Base-by-base conservation (phyloP, 2,113 vertebrate species). In the Grallaria varia region DNA sequence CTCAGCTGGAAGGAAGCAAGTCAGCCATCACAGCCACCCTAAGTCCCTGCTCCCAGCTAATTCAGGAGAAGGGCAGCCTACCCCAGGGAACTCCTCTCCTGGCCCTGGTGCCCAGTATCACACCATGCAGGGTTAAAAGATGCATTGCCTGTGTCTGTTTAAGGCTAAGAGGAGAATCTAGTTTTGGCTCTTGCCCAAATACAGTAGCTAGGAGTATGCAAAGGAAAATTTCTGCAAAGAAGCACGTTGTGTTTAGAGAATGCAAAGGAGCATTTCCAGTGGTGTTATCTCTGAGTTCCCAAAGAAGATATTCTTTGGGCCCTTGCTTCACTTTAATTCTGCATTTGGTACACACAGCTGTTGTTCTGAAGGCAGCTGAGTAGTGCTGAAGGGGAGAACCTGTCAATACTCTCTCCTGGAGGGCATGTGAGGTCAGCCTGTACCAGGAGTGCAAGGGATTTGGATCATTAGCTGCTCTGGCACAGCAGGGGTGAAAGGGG, bases 371-470 rank as follows among this genome's bases (percentile, higher is more conserved):
- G 49, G 40, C 72, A 71, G 42, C 74, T 66, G 83, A 55, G 39
- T 39, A 58, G 62, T 37, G 45, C 12, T 18, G 12, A 80, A 91
- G 81, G 47, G 84, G 24, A 93, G 39, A 25, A 44, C 40, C 59
- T 91, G 37, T 80, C 56, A 59, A 39, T 88, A 66, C 44, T 62
- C 49, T 83, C 30, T 82, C 89, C 77, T 3, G 1, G 67, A 91
- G 93, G 86, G 74, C 81, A 50, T 24, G 28, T 74, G 78, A 95
- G 80, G 86, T 94, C 92, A 95, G 53, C n/a, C 72, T 95, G 64
- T 89, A 85, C 56, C 56, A 87, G 33, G n/a, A 74, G 84, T 86
- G 78, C 72, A 35, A 52, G 63, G 78, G 79, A 89, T 96, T 95
- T 89, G 84, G 69, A 56, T 95, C 71, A 74, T 96, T 96, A 89